Evolutionary conservation across 2,888 invertebrate genomes (phyloP).

Genomic region (Aphodius sticticus): DNA sequence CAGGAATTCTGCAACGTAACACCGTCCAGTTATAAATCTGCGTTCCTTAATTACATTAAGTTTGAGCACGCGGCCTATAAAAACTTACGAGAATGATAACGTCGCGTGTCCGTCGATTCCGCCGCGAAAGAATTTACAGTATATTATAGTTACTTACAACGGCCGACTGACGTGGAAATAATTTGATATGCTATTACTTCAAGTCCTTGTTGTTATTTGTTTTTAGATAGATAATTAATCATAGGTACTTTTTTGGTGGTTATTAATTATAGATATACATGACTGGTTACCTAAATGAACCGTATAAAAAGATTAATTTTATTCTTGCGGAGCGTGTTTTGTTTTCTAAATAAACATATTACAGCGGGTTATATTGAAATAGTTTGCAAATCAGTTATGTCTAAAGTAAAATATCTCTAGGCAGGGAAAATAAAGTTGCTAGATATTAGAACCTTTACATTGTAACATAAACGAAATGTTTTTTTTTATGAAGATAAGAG

Average conservation of each 20-base stretch:
- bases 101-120: neutral
- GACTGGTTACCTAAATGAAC: neutral
- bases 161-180: neutral
- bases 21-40: neutral
- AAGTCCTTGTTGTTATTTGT: neutral
- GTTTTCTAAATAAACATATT: too few relatives aligned
- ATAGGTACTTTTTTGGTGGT: neutral
- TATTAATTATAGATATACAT: neutral
- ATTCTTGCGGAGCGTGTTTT: neutral
- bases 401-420: too few relatives aligned
- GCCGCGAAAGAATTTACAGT: neutral
- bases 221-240: neutral
- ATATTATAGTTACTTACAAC: neutral
- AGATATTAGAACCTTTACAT: too few relatives aligned
- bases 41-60: slow-evolving; percentile 4
- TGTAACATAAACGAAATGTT: too few relatives aligned
- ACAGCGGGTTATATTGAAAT: too few relatives aligned
- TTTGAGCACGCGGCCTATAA: neutral
- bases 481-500: too few relatives aligned
- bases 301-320: neutral
- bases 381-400: too few relatives aligned
- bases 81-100: neutral
- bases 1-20: neutral
- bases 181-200: neutral
- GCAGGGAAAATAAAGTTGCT: too few relatives aligned